A percentile compares a stretch with the other conserved stretches of the same genome.
These are phyloP conservation scores for Sarcophaga bullata DNA, from an alignment of 1,140 invertebrate genomes.

Conservation along the genomic window DNA sequence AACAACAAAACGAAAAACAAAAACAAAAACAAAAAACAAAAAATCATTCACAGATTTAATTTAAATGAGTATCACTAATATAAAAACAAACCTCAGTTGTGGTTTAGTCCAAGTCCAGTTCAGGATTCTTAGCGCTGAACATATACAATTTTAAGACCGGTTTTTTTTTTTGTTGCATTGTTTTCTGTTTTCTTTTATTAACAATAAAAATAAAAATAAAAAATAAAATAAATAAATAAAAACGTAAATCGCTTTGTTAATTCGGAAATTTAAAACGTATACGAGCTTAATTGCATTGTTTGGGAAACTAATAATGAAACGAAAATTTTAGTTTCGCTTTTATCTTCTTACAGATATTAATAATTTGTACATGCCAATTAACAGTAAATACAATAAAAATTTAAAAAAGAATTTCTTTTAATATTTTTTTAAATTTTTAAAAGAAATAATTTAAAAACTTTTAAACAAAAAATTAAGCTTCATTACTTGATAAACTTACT, in stretches of 20 bases:
- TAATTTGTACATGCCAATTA: conserved; percentile 37
- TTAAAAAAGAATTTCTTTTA: too few relatives aligned
- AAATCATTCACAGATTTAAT: neutral
- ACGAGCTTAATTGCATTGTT: neutral
- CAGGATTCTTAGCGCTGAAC: neutral
- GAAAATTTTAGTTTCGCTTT: conserved; percentile 27
- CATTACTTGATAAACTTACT: conserved; percentile 24
- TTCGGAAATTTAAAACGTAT: too few relatives aligned
- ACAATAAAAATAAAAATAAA: neutral
- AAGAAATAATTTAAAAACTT: too few relatives aligned
- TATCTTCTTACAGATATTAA: conserved; percentile 22
- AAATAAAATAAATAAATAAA: conserved; percentile 3
- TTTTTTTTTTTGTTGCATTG: neutral
- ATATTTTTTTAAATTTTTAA: too few relatives aligned
- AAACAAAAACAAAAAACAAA: neutral
- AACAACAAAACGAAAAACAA: neutral
- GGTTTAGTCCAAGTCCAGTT: conserved; percentile 7
- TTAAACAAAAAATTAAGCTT: too few relatives aligned
- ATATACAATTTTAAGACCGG: neutral
- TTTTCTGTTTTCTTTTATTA: neutral
- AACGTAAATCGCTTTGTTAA: neutral
- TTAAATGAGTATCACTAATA: conserved; percentile 9
- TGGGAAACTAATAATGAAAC: conserved; percentile 13
- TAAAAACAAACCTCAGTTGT: neutral
- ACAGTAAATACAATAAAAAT: neutral